These are phyloP conservation scores for Criorhina ranunculi DNA, from an alignment of 2,888 invertebrate species.

Conservation along the genomic window DNA sequence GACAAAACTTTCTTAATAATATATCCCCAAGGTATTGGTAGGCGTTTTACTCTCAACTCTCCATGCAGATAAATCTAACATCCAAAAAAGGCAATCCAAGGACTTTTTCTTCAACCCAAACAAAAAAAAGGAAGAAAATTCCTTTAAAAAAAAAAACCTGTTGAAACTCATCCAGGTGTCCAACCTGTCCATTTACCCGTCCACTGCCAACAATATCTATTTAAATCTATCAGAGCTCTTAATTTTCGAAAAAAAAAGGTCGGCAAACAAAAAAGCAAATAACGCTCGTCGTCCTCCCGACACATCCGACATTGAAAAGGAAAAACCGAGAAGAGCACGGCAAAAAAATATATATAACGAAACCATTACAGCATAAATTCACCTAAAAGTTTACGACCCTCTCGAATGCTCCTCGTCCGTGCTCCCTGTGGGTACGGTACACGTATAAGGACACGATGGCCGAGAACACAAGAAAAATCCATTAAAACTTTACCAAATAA, in stretches of 20 bases:
- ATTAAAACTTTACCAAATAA: conserved; percentile 74
- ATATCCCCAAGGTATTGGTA: conserved; percentile 30
- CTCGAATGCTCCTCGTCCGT: conserved; percentile 9
- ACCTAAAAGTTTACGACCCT: conserved; percentile 66
- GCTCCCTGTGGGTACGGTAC: conserved; percentile 1
- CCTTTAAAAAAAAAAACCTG: conserved; percentile 38
- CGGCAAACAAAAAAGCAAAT: conserved; percentile 51
- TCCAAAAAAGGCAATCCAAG: conserved; percentile 32
- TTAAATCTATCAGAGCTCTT: conserved; percentile 62
- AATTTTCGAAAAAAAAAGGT: conserved; percentile 48
- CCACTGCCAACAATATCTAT: conserved; percentile 51
- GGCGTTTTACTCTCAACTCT: conserved; percentile 22
- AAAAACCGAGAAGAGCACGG: conserved; percentile 21
- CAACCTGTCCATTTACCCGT: conserved; percentile 56
- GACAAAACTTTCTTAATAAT: conserved; percentile 47
- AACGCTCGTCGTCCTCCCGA: conserved; percentile 37
- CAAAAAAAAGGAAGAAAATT: conserved; percentile 2
- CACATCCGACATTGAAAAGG: conserved; percentile 10
- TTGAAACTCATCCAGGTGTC: conserved; percentile 57
- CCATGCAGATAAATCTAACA: conserved; percentile 51
- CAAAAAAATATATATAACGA: conserved; percentile 37
- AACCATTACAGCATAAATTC: conserved; percentile 71
- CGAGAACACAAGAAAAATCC: conserved; percentile 72
- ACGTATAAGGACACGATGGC: conserved; percentile 59
- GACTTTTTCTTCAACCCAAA: neutral